Conservation (phyloP, 92 coral and sea anemone genomes). For the Zoanthus gigantus region DNA sequence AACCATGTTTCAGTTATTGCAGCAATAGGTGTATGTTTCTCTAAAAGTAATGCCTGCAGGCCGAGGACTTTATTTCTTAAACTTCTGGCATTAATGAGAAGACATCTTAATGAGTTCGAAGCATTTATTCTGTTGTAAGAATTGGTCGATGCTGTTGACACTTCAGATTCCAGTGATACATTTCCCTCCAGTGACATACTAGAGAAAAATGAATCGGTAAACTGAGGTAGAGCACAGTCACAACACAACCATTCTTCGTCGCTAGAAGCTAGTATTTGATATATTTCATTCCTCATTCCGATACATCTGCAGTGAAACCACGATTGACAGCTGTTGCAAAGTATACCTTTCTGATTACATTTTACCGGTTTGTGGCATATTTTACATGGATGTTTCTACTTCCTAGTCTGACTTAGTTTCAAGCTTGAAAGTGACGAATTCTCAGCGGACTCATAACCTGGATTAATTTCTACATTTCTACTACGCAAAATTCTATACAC, state of each 20-base stretch:
- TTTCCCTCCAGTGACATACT: background rate
- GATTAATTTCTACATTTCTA: slow-evolving; percentile 40
- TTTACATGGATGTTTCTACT: slow-evolving; percentile 35
- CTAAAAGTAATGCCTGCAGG: background rate
- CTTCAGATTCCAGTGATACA: background rate
- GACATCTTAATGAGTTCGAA: background rate
- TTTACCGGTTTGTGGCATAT: slow-evolving; percentile 34
- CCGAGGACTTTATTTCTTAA: background rate
- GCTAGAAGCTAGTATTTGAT: slow-evolving; percentile 8
- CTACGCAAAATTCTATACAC: slow-evolving; percentile 18
- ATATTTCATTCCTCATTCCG: too few relatives aligned
- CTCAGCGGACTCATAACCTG: slow-evolving; percentile 37
- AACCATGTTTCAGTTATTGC: slow-evolving; percentile 57
- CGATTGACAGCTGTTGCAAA: background rate
- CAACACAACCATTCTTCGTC: slow-evolving; percentile 31
- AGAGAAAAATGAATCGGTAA: background rate
- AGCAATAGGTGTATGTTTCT: slow-evolving; percentile 16
- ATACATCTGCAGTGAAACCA: too few relatives aligned
- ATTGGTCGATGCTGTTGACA: background rate
- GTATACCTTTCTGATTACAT: slow-evolving; percentile 19
- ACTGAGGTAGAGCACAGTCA: slow-evolving; percentile 1
- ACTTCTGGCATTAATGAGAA: background rate
- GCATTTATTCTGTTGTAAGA: background rate
- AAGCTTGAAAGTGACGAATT: slow-evolving; percentile 29
- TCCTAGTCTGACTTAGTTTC: slow-evolving; percentile 34